Conservation (phyloP, 2,888 invertebrate genomes). For the Oscheius sp. region DNA sequence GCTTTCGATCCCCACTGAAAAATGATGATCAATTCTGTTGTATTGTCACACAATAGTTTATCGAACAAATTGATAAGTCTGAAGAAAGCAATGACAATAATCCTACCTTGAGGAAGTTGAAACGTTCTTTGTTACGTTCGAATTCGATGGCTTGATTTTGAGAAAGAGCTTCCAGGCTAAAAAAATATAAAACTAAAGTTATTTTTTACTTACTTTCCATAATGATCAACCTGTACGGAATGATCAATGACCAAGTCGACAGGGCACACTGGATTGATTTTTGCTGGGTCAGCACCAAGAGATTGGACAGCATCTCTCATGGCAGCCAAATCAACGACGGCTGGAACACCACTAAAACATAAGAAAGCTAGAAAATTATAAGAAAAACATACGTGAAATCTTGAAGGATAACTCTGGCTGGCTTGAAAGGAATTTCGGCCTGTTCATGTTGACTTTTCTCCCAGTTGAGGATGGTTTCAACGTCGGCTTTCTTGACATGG, state of each 20-base stretch:
- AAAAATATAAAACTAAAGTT: neutral
- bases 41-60: neutral
- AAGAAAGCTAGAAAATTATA: neutral
- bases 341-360: constrained; percentile 87
- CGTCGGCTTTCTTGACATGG: constrained; percentile 85
- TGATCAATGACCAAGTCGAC: constrained; percentile 98
- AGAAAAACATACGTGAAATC: constrained; percentile 74
- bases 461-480: constrained; percentile 89
- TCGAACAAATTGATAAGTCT: constrained; percentile 2
- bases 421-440: constrained; percentile 93
- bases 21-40: neutral
- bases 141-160: constrained; percentile 95
- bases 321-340: constrained; percentile 97
- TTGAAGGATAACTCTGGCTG: constrained; percentile 92
- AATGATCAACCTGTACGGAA: constrained; percentile 94
- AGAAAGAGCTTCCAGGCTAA: constrained; percentile 83
- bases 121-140: constrained; percentile 91
- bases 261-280: constrained; percentile 95
- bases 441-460: constrained; percentile 78
- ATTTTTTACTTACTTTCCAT: constrained; percentile 73
- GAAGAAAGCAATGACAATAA: neutral
- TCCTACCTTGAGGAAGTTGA: constrained; percentile 88
- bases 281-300: constrained; percentile 86
- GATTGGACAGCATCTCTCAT: constrained; percentile 93
- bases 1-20: constrained; percentile 93